phyloP scores from a whole-genome alignment of 2,797 vertebrate species.

The Premnoplex brunnescens region DNA sequence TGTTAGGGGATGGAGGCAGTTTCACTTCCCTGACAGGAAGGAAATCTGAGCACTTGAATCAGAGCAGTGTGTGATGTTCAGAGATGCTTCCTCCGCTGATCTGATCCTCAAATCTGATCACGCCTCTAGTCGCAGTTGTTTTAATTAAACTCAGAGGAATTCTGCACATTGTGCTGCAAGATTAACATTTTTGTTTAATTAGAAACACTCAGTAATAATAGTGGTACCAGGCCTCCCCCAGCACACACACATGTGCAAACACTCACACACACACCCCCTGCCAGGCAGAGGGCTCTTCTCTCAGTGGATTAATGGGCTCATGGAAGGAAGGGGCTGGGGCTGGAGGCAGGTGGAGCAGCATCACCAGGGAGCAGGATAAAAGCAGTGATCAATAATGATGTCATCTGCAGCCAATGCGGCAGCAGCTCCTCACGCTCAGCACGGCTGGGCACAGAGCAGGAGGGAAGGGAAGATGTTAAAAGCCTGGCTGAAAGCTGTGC shows the following conservation, averaged over 20 bases:
- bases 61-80: neutral
- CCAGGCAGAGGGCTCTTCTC: neutral
- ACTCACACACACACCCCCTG: neutral
- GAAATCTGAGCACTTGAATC: neutral
- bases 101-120: conserved; percentile 58
- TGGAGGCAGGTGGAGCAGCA: conserved; percentile 26
- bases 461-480: neutral
- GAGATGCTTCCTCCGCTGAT: neutral
- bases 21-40: conserved; percentile 34
- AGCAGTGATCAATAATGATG: conserved; percentile 32
- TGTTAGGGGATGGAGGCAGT: neutral
- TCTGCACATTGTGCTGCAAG: conserved; percentile 59
- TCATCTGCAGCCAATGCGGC: conserved; percentile 57
- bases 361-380: neutral
- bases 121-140: conserved; percentile 63
- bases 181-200: conserved; percentile 77
- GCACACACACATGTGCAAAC: neutral
- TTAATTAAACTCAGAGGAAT: conserved; percentile 79
- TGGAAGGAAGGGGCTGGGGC: neutral
- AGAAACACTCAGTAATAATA: conserved; percentile 26
- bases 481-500: conserved; percentile 26
- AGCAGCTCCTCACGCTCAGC: neutral
- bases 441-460: neutral
- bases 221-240: conserved; percentile 12
- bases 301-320: neutral